Evolutionary conservation across 1,140 invertebrate genomes (phyloP), one percentile per base, ranked within the genome.

Genomic region (Polyergus mexicanus): DNA sequence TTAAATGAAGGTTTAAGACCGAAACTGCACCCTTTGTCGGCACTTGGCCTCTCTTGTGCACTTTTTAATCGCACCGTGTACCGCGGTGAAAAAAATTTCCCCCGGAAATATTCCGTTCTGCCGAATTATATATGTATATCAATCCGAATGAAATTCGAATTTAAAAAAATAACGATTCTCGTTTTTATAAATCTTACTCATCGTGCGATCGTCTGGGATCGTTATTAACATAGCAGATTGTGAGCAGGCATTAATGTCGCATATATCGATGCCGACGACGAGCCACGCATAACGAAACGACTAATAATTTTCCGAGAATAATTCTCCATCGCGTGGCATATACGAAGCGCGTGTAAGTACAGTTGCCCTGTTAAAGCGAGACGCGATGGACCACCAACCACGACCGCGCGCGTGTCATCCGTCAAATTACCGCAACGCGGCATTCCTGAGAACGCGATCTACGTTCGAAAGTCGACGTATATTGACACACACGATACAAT

Each of bases 381-480:
- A 88, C 68, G 32, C 68, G 60, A 7, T 60, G 77, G 89, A 91
- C 90, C 89, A 91, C 88, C 90, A 47, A 38, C 51, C 47, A 28
- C 76, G 84, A 71, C 16, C 86, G 74, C 88, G 74, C 88, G 84
- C 88, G 86, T 88, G 89, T 91, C 89, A 58, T 86, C 63, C 58
- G 76, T 84, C 80, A 81, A 89, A 85, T 90, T 88, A 90, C 81
- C 56, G 38, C 22, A 28, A 69, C 71, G 68, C 25, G 44, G 22
- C 54, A 35, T 62, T 62, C 47, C 38, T 32, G 25, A 77, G 16
- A 51, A 51, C 47, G 22, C 25, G 28, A 51, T 44, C 63, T 19
- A 28, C 13, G 54, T 22, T 58, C 58, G 47, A 69, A 58, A 83
- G 66, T 56, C 54, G 25, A 65, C 62, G 51, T 32, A 22, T 62